These are phyloP conservation scores for rat (Rattus norvegicus) DNA, from an alignment of 2,113 vertebrate genomes.

Conservation along the genomic window DNA sequence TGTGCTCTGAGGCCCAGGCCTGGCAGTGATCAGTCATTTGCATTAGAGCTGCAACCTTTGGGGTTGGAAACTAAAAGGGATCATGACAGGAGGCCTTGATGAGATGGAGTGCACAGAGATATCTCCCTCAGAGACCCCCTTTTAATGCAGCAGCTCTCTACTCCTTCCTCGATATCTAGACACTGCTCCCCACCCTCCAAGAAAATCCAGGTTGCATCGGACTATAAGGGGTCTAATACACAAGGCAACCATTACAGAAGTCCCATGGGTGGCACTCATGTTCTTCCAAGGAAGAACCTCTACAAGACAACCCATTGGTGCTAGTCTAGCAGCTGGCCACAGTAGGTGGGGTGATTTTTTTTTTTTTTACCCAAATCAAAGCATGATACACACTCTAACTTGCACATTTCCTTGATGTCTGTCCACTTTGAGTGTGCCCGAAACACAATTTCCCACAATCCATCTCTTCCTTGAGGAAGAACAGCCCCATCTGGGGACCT, in stretches of 20 bases:
- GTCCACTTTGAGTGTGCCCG: not conserved
- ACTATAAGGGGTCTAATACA: too few relatives aligned
- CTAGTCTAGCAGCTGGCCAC: not conserved
- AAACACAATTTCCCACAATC: not conserved
- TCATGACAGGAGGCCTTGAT: fast-evolving
- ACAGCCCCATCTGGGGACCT: not conserved
- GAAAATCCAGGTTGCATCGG: not conserved
- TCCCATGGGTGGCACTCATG: not conserved
- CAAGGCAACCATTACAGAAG: not conserved
- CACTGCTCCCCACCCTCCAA: not conserved
- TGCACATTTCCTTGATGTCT: not conserved
- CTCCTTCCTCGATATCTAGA: not conserved
- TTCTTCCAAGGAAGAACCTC: not conserved
- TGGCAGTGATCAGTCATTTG: not conserved
- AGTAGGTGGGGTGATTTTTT: not conserved
- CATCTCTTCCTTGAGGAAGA: not conserved
- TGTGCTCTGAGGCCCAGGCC: not conserved
- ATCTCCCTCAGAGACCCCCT: not conserved
- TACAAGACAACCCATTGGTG: not conserved
- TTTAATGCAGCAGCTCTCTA: not conserved
- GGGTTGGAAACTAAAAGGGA: not conserved
- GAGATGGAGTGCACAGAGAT: not conserved
- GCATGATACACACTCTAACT: not conserved
- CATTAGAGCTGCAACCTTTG: not conserved
- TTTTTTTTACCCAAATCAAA: not conserved